phyloP scores from a whole-genome alignment of 1,140 invertebrate species.

The Aphis craccivora region DNA sequence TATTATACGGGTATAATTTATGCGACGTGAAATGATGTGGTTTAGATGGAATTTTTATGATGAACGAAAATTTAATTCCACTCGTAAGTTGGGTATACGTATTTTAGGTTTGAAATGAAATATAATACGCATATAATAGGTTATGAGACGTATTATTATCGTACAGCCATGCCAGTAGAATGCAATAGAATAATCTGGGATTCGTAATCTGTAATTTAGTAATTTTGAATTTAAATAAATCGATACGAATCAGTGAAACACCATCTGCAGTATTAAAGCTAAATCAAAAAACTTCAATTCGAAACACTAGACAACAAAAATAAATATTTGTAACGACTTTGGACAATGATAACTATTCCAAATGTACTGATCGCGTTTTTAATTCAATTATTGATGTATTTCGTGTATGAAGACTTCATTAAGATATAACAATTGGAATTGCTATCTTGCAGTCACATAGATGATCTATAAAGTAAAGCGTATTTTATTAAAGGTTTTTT shows the following conservation, averaged over 20 bases:
- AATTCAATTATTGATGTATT: too few relatives aligned
- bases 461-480: too few relatives aligned
- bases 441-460: too few relatives aligned
- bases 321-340: background rate
- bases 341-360: background rate
- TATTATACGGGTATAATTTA: slow-evolving; percentile 13
- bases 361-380: too few relatives aligned
- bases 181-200: slow-evolving; percentile 9
- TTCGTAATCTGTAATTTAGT: background rate
- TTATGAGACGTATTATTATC: background rate
- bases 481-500: too few relatives aligned
- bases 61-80: background rate
- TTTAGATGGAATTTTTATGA: slow-evolving; percentile 7
- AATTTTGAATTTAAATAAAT: background rate
- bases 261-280: background rate
- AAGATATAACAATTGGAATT: too few relatives aligned
- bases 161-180: background rate
- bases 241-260: too few relatives aligned
- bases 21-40: background rate
- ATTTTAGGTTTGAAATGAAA: slow-evolving; percentile 3
- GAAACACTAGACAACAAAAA: background rate
- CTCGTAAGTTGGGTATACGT: background rate
- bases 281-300: background rate
- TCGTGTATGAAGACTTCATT: too few relatives aligned
- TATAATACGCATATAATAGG: background rate